These are phyloP conservation scores for Phalacrocorax carbo DNA, from an alignment of 2,113 vertebrate genomes.

Conservation along the genomic window DNA sequence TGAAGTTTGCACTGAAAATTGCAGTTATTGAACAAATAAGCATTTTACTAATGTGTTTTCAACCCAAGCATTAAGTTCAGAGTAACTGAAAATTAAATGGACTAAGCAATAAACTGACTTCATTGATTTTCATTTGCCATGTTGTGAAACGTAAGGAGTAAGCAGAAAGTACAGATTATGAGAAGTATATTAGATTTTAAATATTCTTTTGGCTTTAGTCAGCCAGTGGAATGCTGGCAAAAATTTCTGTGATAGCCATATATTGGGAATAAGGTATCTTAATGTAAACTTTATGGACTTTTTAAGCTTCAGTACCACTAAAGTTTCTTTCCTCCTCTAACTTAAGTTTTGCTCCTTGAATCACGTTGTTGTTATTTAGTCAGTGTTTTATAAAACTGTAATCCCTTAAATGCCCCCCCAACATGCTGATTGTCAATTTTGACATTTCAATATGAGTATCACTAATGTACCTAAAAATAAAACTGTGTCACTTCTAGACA, in stretches of 20 bases:
- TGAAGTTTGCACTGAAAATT: not conserved
- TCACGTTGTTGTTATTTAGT: not conserved
- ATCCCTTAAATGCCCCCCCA: not conserved
- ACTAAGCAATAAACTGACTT: not conserved
- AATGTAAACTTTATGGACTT: not conserved
- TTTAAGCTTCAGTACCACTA: not conserved
- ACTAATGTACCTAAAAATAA: not conserved
- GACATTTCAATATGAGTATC: not conserved
- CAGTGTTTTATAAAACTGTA: not conserved
- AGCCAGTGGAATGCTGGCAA: not conserved
- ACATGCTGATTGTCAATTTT: not conserved
- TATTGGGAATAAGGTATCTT: not conserved
- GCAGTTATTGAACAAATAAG: not conserved
- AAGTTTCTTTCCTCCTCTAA: not conserved
- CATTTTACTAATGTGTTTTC: not conserved
- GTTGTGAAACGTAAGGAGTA: not conserved
- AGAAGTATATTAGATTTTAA: not conserved
- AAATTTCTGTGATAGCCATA: not conserved
- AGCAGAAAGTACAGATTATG: not conserved
- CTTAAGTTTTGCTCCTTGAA: not conserved
- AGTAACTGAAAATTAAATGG: constrained; percentile 20
- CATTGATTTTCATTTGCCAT: not conserved
- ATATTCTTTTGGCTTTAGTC: not conserved
- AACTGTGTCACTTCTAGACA: not conserved
- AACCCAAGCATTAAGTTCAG: not conserved